phyloP scores from a whole-genome alignment of 2,797 vertebrate species.

The Pseudochirops cupreus region DNA sequence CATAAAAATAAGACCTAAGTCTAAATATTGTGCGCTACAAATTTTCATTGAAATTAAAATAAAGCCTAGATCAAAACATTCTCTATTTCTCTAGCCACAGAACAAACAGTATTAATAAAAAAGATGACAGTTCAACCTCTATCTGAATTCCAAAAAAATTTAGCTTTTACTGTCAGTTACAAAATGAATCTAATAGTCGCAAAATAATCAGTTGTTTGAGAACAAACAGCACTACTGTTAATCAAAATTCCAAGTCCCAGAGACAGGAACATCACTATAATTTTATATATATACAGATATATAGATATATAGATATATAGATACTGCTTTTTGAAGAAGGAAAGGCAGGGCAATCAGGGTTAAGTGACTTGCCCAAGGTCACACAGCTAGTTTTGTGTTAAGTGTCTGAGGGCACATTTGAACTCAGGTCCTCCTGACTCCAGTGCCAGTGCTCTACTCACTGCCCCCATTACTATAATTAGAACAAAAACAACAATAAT shows the following conservation, averaged over 20 bases:
- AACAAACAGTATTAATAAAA: neutral
- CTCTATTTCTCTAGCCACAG: neutral
- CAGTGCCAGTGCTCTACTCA: too few relatives aligned
- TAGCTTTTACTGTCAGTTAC: neutral
- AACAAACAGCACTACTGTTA: neutral
- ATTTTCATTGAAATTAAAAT: neutral
- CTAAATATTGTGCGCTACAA: neutral
- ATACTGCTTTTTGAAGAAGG: too few relatives aligned
- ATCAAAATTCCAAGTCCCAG: neutral
- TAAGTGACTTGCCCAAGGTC: too few relatives aligned
- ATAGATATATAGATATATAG: too few relatives aligned
- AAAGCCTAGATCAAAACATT: too few relatives aligned
- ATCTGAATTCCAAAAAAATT: neutral
- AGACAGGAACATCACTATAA: neutral
- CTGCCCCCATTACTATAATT: neutral
- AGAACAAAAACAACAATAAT: neutral
- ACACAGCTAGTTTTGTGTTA: too few relatives aligned
- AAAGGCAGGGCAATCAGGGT: too few relatives aligned
- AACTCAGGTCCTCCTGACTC: too few relatives aligned
- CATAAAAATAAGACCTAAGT: neutral
- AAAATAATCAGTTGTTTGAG: neutral
- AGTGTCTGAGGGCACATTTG: too few relatives aligned
- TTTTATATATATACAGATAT: too few relatives aligned
- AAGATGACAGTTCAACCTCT: neutral
- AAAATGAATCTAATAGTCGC: neutral